Evolutionary conservation across 2,797 vertebrate species (phyloP), one percentile per base, ranked within the genome.

Genomic region (Cephalopachus bancanus): DNA sequence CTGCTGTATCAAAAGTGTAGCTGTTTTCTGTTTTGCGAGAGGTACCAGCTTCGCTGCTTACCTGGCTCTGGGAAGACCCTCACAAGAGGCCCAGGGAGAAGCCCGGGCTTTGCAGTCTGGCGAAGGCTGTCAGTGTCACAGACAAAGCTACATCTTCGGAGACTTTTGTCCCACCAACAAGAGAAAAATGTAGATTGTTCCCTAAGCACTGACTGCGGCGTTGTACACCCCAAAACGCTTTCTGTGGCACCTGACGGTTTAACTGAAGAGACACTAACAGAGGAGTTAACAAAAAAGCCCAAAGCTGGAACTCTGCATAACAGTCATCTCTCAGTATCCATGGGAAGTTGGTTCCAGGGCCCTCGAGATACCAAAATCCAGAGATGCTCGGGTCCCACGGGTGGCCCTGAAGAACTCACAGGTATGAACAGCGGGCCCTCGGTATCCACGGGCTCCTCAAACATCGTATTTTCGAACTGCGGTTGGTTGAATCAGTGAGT

Each of bases 1-100:
- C 7, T 78, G 37, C 75, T 24, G 15, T 26, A 11, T 85, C 37
- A 53, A 75, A 94, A 87, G 28, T 37, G 15, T 71, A 80, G 37
- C 10, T 51, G 33, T n/a, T 78, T 81, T 69, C 49, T 76, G 14
- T 49, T 97, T 93, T 65, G 5, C n/a, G 74, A 86, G 28, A 83
- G 33, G 10, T 74, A 44, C 24, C 3, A 7, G 60, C 15, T 81
- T 81, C 62, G 51, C 20, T 33, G 16, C 7, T 53, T 5, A 37
- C 37, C 37, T 37, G 37, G 37, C 37, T 67, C 59, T 44, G 15
- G 55, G 22, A 62, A 95, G 30, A 51, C 1, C 5, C n/a, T 17
- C 51, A 17, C 4, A 3, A 44, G 6, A 80, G 44, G 7, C 55
- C 24, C 7, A 24, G 59, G 24, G 12, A 65, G 80, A 76, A 59